phyloP scores from a whole-genome alignment of 1,140 invertebrate genomes.

The Drosophila tristis region DNA sequence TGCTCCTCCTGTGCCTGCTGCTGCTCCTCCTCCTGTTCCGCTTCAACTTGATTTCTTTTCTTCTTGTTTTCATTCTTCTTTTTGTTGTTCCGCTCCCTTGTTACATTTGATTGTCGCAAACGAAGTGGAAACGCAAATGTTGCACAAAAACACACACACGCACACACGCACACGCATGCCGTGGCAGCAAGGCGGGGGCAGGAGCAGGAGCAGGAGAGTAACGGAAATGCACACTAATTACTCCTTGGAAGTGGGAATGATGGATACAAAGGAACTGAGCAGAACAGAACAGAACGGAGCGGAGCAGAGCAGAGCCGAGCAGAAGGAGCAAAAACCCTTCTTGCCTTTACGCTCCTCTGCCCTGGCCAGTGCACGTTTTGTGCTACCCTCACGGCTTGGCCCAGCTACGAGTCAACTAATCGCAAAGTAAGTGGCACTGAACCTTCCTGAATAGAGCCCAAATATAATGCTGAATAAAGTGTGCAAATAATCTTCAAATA shows the following conservation, averaged over 20 bases:
- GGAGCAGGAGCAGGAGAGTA: neutral
- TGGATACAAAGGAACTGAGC: neutral
- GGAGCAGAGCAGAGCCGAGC: neutral
- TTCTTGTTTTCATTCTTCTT: conserved; percentile 38
- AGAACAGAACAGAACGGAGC: no score
- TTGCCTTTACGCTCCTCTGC: conserved; percentile 48
- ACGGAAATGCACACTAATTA: conserved; percentile 79
- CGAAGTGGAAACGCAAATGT: conserved; percentile 81
- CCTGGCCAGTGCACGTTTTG: conserved; percentile 42
- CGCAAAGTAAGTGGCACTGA: no score
- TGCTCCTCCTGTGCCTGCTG: conserved; percentile 7
- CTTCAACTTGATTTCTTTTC: conserved; percentile 1
- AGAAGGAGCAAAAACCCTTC: conserved; percentile 44
- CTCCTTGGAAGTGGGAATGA: conserved; percentile 50
- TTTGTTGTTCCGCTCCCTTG: conserved; percentile 54
- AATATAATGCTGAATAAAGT: no score
- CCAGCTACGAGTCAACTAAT: no score
- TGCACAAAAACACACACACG: conserved; percentile 32
- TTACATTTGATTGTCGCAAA: conserved; percentile 79
- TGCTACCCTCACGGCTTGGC: conserved; percentile 16
- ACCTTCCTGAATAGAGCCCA: no score
- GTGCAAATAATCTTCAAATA: no score
- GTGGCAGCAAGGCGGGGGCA: no score
- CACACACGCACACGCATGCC: conserved; percentile 11
- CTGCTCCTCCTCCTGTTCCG: neutral